Percentiles rank a stretch among this genome's conserved stretches.
Evolutionary conservation across 2,113 vertebrate genomes (phyloP).

Genomic region (Salminus brasiliensis): DNA sequence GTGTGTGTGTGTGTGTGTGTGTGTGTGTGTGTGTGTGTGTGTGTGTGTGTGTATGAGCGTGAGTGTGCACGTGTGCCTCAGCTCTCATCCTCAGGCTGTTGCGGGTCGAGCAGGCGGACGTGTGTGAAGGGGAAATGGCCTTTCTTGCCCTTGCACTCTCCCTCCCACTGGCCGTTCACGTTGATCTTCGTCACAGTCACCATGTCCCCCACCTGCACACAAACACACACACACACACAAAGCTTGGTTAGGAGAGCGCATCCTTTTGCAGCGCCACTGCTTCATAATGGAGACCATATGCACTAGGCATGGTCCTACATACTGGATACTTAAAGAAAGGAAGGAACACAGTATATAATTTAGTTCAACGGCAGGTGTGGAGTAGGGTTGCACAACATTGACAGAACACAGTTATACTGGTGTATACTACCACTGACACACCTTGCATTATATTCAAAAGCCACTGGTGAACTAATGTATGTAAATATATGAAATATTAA

Average conservation of each 20-base stretch:
- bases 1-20: not conserved
- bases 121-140: constrained; percentile 98
- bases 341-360: not conserved
- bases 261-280: not conserved
- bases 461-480: too few species aligned
- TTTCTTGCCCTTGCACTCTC: constrained; percentile 92
- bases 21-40: not conserved
- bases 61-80: constrained; percentile 64
- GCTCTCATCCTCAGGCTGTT: constrained; percentile 89
- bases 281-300: not conserved
- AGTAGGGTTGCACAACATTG: too few species aligned
- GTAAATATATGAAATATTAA: too few species aligned
- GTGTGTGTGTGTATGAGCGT: not conserved
- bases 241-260: not conserved
- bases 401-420: too few species aligned
- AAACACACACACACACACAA: too few species aligned
- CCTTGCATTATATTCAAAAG: too few species aligned
- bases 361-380: too few species aligned
- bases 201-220: constrained; percentile 88
- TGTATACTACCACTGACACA: too few species aligned
- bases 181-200: constrained; percentile 99
- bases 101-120: constrained; percentile 92
- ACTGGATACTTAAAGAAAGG: not conserved
- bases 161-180: constrained; percentile 97
- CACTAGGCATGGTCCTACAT: not conserved